Percentiles rank a stretch among this genome's conserved stretches.
Evolutionary conservation across 2,888 invertebrate genomes (phyloP).

Genomic region (Atethmia centrago): DNA sequence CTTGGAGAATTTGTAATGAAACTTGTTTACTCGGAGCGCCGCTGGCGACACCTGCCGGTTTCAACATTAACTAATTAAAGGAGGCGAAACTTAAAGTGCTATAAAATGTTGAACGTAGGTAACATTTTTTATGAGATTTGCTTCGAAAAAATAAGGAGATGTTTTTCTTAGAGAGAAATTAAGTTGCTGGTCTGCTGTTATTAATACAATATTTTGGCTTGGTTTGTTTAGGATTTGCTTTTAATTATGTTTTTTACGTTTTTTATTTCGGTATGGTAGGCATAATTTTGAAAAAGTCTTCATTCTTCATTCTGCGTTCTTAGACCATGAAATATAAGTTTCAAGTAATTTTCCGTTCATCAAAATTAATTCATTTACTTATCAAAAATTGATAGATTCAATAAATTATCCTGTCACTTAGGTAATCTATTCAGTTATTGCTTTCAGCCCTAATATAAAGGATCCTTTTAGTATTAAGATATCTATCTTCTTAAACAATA

Average conservation of each 20-base stretch:
- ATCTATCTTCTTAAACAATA: background rate
- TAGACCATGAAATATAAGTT: background rate
- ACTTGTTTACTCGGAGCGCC: slow-evolving; percentile 65
- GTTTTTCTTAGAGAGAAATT: slow-evolving; percentile 49
- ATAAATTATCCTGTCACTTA: slow-evolving; percentile 11
- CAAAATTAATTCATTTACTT: background rate
- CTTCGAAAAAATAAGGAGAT: slow-evolving; percentile 47
- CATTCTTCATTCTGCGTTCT: background rate
- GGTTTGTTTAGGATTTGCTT: slow-evolving; percentile 33
- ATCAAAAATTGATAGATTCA: slow-evolving; percentile 10
- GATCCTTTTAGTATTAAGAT: background rate
- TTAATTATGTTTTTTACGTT: slow-evolving; percentile 23
- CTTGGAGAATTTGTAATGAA: slow-evolving; percentile 63
- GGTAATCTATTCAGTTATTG: slow-evolving; percentile 3
- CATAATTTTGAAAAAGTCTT: background rate
- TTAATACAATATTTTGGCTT: slow-evolving; percentile 33
- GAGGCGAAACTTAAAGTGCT: slow-evolving; percentile 56
- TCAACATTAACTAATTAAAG: slow-evolving; percentile 68
- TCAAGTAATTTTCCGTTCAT: background rate
- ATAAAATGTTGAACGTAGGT: slow-evolving; percentile 52
- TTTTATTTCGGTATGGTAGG: slow-evolving; percentile 2
- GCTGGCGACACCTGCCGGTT: slow-evolving; percentile 67
- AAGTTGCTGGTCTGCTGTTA: slow-evolving; percentile 38
- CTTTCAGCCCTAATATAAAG: background rate
- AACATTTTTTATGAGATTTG: slow-evolving; percentile 59